Percentiles rank a stretch among this genome's conserved stretches.
Evolutionary conservation across 2,113 vertebrate genomes (phyloP).

Genomic region (Axis porcinus): DNA sequence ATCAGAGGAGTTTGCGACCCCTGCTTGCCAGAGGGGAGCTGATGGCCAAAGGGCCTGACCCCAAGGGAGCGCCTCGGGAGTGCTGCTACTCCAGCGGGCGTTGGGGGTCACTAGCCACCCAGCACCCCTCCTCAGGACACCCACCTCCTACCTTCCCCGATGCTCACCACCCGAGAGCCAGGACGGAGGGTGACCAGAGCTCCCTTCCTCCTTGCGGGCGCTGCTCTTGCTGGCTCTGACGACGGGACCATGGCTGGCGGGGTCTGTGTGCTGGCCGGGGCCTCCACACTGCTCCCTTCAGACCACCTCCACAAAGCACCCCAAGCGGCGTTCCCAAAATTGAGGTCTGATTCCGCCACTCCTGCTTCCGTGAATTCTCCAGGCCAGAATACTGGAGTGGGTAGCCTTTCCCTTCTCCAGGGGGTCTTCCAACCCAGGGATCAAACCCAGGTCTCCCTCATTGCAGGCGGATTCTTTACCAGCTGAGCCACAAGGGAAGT

Average conservation of each 20-base stretch:
- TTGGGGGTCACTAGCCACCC: no score
- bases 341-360: not conserved
- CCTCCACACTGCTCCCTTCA: not conserved
- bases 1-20: not conserved
- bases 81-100: not conserved
- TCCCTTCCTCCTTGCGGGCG: accelerated
- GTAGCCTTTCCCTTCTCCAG: not conserved
- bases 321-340: accelerated
- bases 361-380: not conserved
- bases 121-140: not conserved
- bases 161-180: not conserved
- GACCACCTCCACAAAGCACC: not conserved
- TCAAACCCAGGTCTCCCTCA: not conserved
- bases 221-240: not conserved
- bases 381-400: not conserved
- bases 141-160: not conserved
- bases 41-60: not conserved
- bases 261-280: accelerated
- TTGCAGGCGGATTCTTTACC: not conserved
- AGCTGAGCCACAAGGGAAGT: not conserved
- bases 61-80: no score
- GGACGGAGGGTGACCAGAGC: not conserved
- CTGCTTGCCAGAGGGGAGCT: not conserved
- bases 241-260: accelerated
- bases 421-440: not conserved